phyloP scores from a whole-genome alignment of 2,888 invertebrate species.

The Ariolimax columbianus region DNA sequence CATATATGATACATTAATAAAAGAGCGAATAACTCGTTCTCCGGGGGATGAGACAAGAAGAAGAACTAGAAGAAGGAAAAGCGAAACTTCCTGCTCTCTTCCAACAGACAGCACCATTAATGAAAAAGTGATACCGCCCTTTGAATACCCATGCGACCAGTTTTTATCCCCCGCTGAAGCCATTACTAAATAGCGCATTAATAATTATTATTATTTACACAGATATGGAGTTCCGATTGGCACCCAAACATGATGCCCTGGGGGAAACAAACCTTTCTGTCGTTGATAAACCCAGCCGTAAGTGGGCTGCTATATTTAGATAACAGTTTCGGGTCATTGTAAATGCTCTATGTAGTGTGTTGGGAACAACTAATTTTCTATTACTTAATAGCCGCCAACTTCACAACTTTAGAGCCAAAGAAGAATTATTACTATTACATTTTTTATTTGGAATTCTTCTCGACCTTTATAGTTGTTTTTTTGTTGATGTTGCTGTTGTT shows the following conservation, averaged over 20 bases:
- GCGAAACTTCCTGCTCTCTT: no score
- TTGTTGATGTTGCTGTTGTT: no score
- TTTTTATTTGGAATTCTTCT: no score
- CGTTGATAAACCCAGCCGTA: not conserved
- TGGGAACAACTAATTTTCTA: not conserved
- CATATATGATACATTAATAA: no score
- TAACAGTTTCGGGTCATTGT: not conserved
- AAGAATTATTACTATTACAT: no score
- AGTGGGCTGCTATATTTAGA: not conserved
- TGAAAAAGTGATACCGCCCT: not conserved
- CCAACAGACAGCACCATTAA: no score
- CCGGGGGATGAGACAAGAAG: no score
- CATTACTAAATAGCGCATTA: not conserved
- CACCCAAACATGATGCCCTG: not conserved
- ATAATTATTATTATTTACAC: not conserved
- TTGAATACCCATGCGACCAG: not conserved
- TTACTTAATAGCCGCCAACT: not conserved
- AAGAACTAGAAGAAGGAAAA: no score
- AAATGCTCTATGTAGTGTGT: not conserved
- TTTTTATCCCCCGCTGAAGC: not conserved
- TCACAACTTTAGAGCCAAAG: not conserved
- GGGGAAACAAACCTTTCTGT: not conserved
- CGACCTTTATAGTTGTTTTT: no score
- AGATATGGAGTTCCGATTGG: not conserved
- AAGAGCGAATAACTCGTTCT: no score